These are phyloP conservation scores for Sebastiscus tertius DNA, from an alignment of 2,797 vertebrate species.

Conservation along the genomic window DNA sequence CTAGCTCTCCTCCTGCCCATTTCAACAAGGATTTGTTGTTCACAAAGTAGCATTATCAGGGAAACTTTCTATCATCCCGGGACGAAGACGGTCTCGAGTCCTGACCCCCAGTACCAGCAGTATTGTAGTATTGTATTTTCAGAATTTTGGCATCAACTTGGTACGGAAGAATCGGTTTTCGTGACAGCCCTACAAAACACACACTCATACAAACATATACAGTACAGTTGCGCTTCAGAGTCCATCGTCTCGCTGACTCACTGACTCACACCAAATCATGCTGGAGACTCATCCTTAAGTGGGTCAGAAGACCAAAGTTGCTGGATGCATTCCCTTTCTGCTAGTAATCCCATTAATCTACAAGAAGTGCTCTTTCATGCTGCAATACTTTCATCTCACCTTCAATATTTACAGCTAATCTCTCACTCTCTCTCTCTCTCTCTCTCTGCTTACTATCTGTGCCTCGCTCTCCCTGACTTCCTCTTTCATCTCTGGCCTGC, in stretches of 20 bases:
- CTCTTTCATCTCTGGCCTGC: constrained; percentile 50
- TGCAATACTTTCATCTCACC: constrained; percentile 69
- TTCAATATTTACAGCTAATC: constrained; percentile 54
- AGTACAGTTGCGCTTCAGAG: not conserved
- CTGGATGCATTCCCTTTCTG: constrained; percentile 41
- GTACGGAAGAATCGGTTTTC: too few relatives aligned
- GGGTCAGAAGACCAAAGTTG: constrained; percentile 62
- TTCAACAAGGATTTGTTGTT: too few relatives aligned
- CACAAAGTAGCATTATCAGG: too few relatives aligned
- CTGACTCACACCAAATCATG: constrained; percentile 31
- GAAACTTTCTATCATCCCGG: too few relatives aligned
- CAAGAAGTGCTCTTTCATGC: constrained; percentile 51
- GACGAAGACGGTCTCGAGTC: too few relatives aligned
- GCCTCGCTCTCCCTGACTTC: constrained; percentile 13
- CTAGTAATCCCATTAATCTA: constrained; percentile 69
- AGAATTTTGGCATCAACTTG: too few relatives aligned
- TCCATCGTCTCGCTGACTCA: constrained; percentile 12
- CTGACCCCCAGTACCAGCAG: too few relatives aligned
- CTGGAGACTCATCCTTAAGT: constrained; percentile 49
- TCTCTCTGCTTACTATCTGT: constrained; percentile 6
- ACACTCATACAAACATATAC: not conserved
- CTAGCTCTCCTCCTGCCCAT: too few relatives aligned
- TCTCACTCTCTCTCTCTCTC: constrained; percentile 3
- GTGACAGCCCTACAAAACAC: too few relatives aligned
- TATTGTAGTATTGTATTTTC: too few relatives aligned